Conservation (phyloP, 2,888 invertebrate genomes). For the Mystacides longicornis region DNA sequence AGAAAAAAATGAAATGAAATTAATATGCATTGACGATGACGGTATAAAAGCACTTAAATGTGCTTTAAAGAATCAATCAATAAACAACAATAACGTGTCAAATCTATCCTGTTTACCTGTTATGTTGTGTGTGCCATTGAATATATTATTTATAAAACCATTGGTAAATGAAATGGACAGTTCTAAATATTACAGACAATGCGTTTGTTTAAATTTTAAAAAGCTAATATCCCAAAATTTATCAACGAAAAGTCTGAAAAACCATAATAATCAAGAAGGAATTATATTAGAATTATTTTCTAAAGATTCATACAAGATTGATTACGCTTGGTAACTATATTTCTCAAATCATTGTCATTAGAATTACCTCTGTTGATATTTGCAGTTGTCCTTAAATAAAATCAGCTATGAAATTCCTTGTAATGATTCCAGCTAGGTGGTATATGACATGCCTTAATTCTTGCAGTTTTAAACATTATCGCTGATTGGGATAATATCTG, state of each 20-base stretch:
- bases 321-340: constrained; percentile 67
- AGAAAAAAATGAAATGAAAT: too few species aligned
- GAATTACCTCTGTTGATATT: too few species aligned
- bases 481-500: too few species aligned
- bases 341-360: too few species aligned
- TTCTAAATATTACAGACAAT: constrained; percentile 17
- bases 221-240: constrained; percentile 7
- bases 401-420: too few species aligned
- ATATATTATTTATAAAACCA: constrained; percentile 17
- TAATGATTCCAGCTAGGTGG: too few species aligned
- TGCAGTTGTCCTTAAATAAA: too few species aligned
- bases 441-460: too few species aligned
- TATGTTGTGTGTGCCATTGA: background rate
- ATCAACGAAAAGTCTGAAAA: background rate
- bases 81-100: background rate
- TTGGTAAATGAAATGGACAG: constrained; percentile 14
- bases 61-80: too few species aligned
- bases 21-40: too few species aligned
- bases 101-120: too few species aligned
- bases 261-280: background rate
- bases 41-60: too few species aligned
- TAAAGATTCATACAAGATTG: constrained; percentile 56
- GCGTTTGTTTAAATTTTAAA: constrained; percentile 12
- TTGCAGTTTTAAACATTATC: background rate
- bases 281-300: constrained; percentile 43